Evolutionary conservation across 2,888 invertebrate species (phyloP), one percentile per base, ranked within the genome.

Genomic region (Melieria crassipennis): DNA sequence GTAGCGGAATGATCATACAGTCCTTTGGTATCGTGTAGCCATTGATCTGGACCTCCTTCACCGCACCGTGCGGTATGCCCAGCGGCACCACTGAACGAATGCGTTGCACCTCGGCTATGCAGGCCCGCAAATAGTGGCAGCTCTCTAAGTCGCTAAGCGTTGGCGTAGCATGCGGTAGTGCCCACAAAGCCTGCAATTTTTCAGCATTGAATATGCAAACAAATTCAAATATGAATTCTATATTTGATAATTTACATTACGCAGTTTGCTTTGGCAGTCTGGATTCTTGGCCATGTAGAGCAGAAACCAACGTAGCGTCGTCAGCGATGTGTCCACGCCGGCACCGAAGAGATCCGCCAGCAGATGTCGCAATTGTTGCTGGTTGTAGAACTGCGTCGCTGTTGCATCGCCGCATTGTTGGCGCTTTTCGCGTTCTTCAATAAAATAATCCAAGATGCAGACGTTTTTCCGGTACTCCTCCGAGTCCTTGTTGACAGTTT

Each of bases 281-380:
- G 90, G 91, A 85, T 93, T 85, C 56, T 89, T 87, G 0, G 94
- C 92, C 89, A 96, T 89, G 77, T 91, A 94, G 16, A 96, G 87
- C 13, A 96, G 84, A 79, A 93, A 92, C 96, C 96, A 96, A 47
- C 93, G 89, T 47, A 96, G 81, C 0, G 95, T 94, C 0, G 92
- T 91, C 70, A 94, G 86, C 0, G 94, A 93, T 0, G 96, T 96
- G 79, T 96, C 96, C 65, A 94, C 89, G 5, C 95, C 94, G 11
- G 96, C 96, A 0, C 95, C 95, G 81, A 94, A 94, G 81, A 96
- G 88, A 85, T 96, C 96, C 4, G 93, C 93, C 73, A 95, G 83
- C 46, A 95, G 87, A 83, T 92, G 93, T 77, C 91, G 87, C 80
- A 94, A 87, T 82, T 96, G 95, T 68, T 90, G 88, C 76, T 90